Evolutionary conservation across 2,113 vertebrate genomes (phyloP), one percentile per base, ranked within the genome.

Genomic region (Coregonus clupeaformis): DNA sequence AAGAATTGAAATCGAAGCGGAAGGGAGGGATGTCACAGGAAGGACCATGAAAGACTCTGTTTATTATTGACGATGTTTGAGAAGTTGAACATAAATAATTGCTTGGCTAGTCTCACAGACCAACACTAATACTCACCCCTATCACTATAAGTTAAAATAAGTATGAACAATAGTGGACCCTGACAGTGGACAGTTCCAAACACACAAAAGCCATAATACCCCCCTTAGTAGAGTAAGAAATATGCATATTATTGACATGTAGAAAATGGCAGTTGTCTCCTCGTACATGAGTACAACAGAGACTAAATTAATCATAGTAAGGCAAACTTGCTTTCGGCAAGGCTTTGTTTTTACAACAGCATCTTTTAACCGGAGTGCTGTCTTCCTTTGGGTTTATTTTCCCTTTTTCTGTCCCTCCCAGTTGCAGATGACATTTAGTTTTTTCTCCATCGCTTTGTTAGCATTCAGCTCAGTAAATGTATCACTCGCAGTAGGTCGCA

Each of bases 281-380:
- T 60, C 29, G 20, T 25, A 36, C 69, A 76, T 75, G 82, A 81
- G 67, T 66, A 72, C 65, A 66, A 72, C 72, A 47, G 71, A 85
- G 72, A 30, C 77, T 81, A 78, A 82, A 86, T 86, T 69, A 86
- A 88, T 88, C 69, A 86, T 74, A 66, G 64, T 75, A 72, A 82
- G 79, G 66, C 77, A 76, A 76, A 80, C 79, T 82, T 55, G 83
- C 88, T 87, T 36, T 6, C 65, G 80, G 84, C 81, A 25, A 32
- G 55, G 79, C 83, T 81, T 69, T 74, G 60, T n/a, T 77, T 78
- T 80, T 82, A 13, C 29, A 86, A 65, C 82, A 84, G 5, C 72
- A 76, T 75, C 49, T 84, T 80, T 27, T 3, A 12, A 64, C 16
- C 42, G 7, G 24, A 18, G 27, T 3, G 18, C 63, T 5, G 22